These are phyloP conservation scores for Crambe crambe DNA, from an alignment of 37 sponge, comb jelly and placozoan genomes.

Conservation along the genomic window DNA sequence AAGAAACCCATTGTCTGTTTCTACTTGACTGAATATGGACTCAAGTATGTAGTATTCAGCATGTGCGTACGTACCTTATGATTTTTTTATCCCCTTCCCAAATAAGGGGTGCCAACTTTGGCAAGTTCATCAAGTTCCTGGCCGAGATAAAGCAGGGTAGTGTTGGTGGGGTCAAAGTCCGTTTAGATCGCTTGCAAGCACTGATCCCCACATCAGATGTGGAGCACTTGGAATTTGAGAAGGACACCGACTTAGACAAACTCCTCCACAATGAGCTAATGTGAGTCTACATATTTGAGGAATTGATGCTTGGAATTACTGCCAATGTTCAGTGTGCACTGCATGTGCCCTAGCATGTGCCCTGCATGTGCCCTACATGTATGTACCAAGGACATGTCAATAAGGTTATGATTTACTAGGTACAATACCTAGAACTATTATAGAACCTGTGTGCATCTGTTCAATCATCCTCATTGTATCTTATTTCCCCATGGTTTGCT, in stretches of 20 bases:
- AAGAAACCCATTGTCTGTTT: conserved; percentile 72
- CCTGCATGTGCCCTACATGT: too few species aligned
- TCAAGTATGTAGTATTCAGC: conserved; percentile 44
- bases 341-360: neutral
- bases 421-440: too few species aligned
- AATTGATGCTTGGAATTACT: too few species aligned
- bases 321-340: neutral
- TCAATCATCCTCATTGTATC: too few species aligned
- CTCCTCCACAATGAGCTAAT: conserved; percentile 15
- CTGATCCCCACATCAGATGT: conserved; percentile 67
- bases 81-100: too few species aligned
- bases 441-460: too few species aligned
- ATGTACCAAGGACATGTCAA: too few species aligned
- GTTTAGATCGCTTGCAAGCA: conserved; percentile 77
- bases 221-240: conserved; percentile 56
- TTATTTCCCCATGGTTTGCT: too few species aligned
- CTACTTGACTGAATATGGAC: conserved; percentile 58
- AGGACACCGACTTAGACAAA: conserved; percentile 30
- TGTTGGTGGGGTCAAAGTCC: conserved; percentile 61
- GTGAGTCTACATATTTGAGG: neutral
- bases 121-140: conserved; percentile 68
- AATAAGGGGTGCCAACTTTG: conserved; percentile 55
- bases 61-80: neutral
- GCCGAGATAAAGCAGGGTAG: conserved; percentile 72
- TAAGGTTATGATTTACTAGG: too few species aligned